Evolutionary conservation across 2,888 invertebrate genomes (phyloP).

Genomic region (Drosophila helvetica): DNA sequence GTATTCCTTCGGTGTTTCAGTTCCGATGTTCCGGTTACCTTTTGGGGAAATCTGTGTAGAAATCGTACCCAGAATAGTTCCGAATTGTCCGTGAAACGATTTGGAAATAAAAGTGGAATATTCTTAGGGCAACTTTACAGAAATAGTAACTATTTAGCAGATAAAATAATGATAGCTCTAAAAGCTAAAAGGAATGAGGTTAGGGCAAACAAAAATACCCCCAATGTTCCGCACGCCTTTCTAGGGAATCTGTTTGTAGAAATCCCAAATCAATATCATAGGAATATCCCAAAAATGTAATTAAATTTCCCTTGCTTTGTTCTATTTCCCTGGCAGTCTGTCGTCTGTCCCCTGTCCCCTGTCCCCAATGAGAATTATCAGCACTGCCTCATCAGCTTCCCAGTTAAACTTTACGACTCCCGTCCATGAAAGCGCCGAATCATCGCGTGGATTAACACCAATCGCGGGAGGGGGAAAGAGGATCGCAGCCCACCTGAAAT

Average conservation of each 20-base stretch:
- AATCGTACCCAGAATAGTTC: no score
- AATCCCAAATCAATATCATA: not conserved
- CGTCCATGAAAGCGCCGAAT: constrained; percentile 67
- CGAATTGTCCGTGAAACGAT: no score
- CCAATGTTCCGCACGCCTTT: not conserved
- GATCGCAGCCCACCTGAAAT: constrained; percentile 34
- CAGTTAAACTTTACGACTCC: constrained; percentile 43
- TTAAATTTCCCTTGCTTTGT: not conserved
- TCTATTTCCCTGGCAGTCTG: not conserved
- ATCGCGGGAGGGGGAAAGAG: constrained; percentile 1
- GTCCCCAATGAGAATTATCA: not conserved
- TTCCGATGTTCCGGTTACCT: no score
- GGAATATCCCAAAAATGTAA: not conserved
- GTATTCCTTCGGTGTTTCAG: not conserved
- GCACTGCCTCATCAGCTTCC: constrained; percentile 7
- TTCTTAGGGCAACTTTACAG: no score
- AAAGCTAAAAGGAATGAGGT: no score
- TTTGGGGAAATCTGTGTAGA: no score
- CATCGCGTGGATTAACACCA: constrained; percentile 69
- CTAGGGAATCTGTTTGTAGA: not conserved
- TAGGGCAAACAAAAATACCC: no score
- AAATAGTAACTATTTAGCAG: no score
- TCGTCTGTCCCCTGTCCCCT: no score
- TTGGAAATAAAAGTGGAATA: no score
- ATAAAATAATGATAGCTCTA: no score